Evolutionary conservation across 2,888 invertebrate species (phyloP).

Genomic region (Sceliomorpha sp.): DNA sequence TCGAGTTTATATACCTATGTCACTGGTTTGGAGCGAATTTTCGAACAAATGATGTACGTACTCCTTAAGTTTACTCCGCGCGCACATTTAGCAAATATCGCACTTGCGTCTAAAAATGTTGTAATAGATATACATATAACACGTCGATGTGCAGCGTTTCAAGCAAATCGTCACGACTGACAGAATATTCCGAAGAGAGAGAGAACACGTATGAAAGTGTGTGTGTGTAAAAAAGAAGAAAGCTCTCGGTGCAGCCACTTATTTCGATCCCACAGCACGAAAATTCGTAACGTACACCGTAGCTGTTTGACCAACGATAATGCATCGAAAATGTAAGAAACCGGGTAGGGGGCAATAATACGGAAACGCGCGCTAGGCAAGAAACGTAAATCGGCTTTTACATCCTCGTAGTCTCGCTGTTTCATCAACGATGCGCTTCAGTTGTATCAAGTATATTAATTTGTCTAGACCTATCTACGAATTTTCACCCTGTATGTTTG

Average conservation of each 20-base stretch:
- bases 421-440: constrained; percentile 25
- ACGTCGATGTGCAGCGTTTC: neutral
- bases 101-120: too few species aligned
- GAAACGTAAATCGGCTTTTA: constrained; percentile 6
- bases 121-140: neutral
- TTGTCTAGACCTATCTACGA: constrained; percentile 44
- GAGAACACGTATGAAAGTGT: constrained; percentile 42
- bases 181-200: constrained; percentile 17
- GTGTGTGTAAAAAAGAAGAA: constrained; percentile 61
- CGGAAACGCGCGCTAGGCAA: neutral
- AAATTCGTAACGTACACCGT: constrained; percentile 19
- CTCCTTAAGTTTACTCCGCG: too few species aligned
- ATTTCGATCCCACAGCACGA: constrained; percentile 22
- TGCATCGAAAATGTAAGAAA: constrained; percentile 3
- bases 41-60: too few species aligned
- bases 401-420: constrained; percentile 2
- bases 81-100: too few species aligned
- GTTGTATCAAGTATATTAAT: constrained; percentile 52
- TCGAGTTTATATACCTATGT: too few species aligned
- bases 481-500: constrained; percentile 48
- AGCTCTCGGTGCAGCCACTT: constrained; percentile 61
- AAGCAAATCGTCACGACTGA: neutral
- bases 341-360: too few species aligned
- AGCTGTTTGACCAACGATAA: constrained; percentile 36
- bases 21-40: too few species aligned